Conservation (phyloP, 1,140 invertebrate species). For the Bombus ignitus region DNA sequence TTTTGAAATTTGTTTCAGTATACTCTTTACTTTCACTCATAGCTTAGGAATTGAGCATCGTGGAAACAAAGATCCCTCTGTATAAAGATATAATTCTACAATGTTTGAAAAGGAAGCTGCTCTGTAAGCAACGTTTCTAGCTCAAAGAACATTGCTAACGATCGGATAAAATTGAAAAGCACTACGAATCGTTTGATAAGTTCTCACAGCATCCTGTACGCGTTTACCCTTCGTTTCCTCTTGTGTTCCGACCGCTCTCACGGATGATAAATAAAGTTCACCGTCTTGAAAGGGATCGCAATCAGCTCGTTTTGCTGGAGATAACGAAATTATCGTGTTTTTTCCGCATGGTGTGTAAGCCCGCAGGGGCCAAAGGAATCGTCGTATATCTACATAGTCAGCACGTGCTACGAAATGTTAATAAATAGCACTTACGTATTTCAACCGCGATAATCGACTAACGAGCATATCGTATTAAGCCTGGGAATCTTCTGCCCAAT, state of each 20-base stretch:
- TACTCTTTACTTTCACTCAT: too few relatives aligned
- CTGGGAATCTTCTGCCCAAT: background rate
- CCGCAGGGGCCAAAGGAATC: background rate
- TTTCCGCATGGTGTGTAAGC: background rate
- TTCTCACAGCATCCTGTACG: too few relatives aligned
- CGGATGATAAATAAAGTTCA: constrained; percentile 43
- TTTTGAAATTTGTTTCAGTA: too few relatives aligned
- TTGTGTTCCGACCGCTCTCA: background rate
- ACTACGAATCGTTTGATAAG: background rate
- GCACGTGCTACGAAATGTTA: constrained; percentile 40
- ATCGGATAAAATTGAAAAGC: background rate
- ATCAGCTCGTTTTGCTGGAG: constrained; percentile 33
- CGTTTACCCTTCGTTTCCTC: constrained; percentile 1
- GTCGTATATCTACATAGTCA: constrained; percentile 4
- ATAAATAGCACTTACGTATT: constrained; percentile 63
- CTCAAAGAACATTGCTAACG: too few relatives aligned
- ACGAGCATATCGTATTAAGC: constrained; percentile 39
- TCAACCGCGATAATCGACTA: constrained; percentile 42
- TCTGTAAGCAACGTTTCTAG: too few relatives aligned
- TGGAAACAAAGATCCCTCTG: too few relatives aligned
- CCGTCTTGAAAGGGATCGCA: background rate
- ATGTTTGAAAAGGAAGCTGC: too few relatives aligned
- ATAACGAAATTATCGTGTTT: constrained; percentile 36
- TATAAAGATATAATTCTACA: too few relatives aligned
- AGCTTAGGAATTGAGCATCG: too few relatives aligned